These are phyloP conservation scores for Dermochelys coriacea DNA, from an alignment of 2,797 vertebrate species.

Conservation along the genomic window DNA sequence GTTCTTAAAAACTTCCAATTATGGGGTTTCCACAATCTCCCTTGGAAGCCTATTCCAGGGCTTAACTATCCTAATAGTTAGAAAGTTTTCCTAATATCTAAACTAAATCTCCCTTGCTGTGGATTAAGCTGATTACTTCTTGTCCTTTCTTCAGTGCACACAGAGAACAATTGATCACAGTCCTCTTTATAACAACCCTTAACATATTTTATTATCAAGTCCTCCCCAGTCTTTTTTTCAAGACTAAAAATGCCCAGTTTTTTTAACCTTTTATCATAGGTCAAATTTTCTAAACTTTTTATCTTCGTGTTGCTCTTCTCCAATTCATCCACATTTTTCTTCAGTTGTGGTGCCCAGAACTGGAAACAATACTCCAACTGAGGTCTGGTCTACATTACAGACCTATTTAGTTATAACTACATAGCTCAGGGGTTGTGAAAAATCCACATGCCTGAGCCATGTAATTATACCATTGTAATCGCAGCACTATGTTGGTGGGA, in stretches of 20 bases:
- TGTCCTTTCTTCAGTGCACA: background rate
- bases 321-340: background rate
- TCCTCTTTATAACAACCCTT: background rate
- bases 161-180: background rate
- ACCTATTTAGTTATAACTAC: background rate
- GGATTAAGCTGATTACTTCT: background rate
- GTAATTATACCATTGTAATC: too few relatives aligned
- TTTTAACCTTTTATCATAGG: background rate
- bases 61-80: background rate
- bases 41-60: background rate
- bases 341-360: background rate
- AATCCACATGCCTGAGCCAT: background rate
- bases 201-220: background rate
- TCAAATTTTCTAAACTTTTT: background rate
- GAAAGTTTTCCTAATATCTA: background rate
- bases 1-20: background rate
- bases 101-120: background rate
- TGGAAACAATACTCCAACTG: background rate
- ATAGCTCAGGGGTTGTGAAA: background rate
- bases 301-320: background rate
- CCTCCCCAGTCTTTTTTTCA: background rate
- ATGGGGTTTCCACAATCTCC: background rate
- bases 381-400: background rate
- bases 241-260: background rate
- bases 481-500: too few relatives aligned